phyloP scores from a whole-genome alignment of 1,140 invertebrate genomes.

The Drosophila repleta region DNA sequence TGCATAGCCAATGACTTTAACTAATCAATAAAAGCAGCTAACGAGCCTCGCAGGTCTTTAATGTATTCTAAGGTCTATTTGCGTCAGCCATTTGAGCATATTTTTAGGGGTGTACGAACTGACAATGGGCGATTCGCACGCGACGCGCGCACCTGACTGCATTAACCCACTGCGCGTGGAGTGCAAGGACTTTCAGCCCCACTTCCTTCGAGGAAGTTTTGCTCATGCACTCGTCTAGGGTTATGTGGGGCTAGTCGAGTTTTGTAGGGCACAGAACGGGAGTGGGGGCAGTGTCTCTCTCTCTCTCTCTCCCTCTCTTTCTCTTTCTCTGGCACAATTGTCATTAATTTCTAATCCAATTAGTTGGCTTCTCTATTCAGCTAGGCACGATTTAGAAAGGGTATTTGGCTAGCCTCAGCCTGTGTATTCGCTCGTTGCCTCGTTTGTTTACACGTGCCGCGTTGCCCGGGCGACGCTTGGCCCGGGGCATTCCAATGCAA shows the following conservation, averaged over 20 bases:
- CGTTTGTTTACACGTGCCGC: constrained; percentile 38
- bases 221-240: background rate
- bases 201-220: constrained; percentile 41
- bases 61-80: constrained; percentile 38
- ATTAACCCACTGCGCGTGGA: constrained; percentile 72
- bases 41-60: constrained; percentile 5
- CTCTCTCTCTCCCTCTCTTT: too few species aligned
- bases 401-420: too few species aligned
- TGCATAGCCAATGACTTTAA: constrained; percentile 16
- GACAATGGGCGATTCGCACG: constrained; percentile 2
- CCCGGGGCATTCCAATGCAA: constrained; percentile 45
- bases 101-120: constrained; percentile 10
- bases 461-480: constrained; percentile 32
- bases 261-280: too few species aligned
- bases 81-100: constrained; percentile 3
- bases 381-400: too few species aligned
- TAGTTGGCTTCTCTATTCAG: too few species aligned
- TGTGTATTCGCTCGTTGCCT: too few species aligned
- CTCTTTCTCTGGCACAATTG: too few species aligned
- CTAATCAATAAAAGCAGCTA: constrained; percentile 17
- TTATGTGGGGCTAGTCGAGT: too few species aligned
- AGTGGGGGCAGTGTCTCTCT: too few species aligned
- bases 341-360: too few species aligned
- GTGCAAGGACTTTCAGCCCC: constrained; percentile 70
- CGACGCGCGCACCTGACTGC: constrained; percentile 21